Evolutionary conservation across 1,140 invertebrate species (phyloP), one percentile per base, ranked within the genome.

Genomic region (Hypothenemus hampei): DNA sequence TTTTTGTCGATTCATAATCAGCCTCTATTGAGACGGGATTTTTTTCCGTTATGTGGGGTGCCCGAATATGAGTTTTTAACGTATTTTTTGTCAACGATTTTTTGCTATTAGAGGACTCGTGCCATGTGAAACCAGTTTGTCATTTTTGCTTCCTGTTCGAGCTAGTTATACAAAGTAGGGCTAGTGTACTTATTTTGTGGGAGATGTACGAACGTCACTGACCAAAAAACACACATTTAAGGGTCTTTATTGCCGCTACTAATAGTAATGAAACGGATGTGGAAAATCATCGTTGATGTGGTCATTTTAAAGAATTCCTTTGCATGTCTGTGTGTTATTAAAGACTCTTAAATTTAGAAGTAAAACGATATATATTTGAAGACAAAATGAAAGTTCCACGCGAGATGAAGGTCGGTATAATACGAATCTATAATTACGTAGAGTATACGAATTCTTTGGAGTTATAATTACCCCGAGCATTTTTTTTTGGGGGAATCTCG

Each of bases 1-100:
- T 57, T 60, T 60, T 57, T 60, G 40, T 37, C 21, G 45, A 43
- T 48, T 44, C 13, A 15, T 57, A 56, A 57, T 57, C 55, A 57
- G 47, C 35, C 26, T 33, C 55, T 45, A 50, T 59, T 59, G 43
- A 55, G 23, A 45, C 24, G 45, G 22, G 33, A 29, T 33, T 50
- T 55, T 57, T 61, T 61, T 61, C 59, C 59, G 59, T 61, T 61
- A 58, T 37, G 49, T 54, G 39, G 46, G 55, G 47, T 39, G 26
- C 16, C 39, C 6, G 20, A 39, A 13, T 22, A 6, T 22, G 29
- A 26, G 54, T 60, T 61, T 61, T 59, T 61, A 61, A 61, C 60
- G 57, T 53, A 55, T 60, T 59, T 61, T 61, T 61, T 59, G 24
- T 45, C 35, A 52, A 52, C 50, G 49, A 43, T 61, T 61, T 49